Conservation (phyloP, 2,888 invertebrate species). For the Sericinus montela region DNA sequence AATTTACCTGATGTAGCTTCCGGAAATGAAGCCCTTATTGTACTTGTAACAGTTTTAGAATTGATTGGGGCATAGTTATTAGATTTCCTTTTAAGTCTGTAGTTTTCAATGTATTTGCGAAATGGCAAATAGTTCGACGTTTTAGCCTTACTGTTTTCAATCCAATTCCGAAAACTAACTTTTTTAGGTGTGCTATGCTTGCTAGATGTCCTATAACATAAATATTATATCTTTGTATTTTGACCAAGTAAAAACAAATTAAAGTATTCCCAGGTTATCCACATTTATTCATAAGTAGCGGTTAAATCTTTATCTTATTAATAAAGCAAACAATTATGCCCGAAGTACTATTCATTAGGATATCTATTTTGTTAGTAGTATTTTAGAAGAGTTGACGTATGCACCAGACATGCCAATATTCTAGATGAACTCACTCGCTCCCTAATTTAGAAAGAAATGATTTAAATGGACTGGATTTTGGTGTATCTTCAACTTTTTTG, state of each 20-base stretch:
- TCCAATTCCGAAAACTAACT: conserved; percentile 66
- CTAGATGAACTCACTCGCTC: conserved; percentile 67
- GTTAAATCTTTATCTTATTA: conserved; percentile 18
- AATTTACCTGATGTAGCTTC: conserved; percentile 55
- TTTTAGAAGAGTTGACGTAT: conserved; percentile 25
- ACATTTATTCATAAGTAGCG: conserved; percentile 9
- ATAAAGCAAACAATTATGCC: conserved; percentile 11
- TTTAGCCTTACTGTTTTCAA: conserved; percentile 67
- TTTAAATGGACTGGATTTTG: conserved; percentile 68
- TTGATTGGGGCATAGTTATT: conserved; percentile 61
- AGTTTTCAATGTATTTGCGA: conserved; percentile 66
- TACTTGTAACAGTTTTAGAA: conserved; percentile 46
- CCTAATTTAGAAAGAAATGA: conserved; percentile 66
- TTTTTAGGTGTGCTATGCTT: conserved; percentile 71
- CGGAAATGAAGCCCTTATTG: conserved; percentile 53
- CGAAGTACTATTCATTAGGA: conserved; percentile 4
- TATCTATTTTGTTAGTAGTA: conserved; percentile 26
- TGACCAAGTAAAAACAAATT: background rate
- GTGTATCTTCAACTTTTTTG: conserved; percentile 58
- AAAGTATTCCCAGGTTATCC: conserved; percentile 1
- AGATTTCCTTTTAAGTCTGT: conserved; percentile 60
- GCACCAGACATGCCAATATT: conserved; percentile 59
- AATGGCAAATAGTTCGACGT: conserved; percentile 83
- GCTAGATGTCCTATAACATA: conserved; percentile 46
- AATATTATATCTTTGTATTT: background rate